phyloP scores from a whole-genome alignment of 2,113 vertebrate species.

The Caranx melampygus region DNA sequence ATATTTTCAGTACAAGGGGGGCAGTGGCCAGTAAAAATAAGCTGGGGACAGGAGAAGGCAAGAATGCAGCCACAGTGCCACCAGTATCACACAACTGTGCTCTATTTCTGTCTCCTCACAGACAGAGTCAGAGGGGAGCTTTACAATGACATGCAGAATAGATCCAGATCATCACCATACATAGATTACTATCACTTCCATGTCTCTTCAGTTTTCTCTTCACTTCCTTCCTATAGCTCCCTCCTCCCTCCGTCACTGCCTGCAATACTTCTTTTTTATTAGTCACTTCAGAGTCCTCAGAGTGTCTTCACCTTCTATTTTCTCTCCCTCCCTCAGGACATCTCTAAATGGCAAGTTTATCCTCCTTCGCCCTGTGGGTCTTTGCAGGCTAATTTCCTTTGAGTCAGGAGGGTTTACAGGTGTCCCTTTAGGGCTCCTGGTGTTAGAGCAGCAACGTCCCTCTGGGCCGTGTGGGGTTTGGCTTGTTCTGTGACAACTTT shows the following conservation, averaged over 20 bases:
- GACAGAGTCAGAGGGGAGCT: slow-evolving; percentile 3
- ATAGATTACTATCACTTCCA: background rate
- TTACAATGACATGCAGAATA: slow-evolving; percentile 40
- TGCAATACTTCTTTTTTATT: slow-evolving; percentile 42
- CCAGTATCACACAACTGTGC: slow-evolving; percentile 19
- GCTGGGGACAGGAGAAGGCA: slow-evolving; percentile 47
- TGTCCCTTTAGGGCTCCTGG: slow-evolving; percentile 54
- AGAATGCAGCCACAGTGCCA: slow-evolving; percentile 61
- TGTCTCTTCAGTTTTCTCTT: slow-evolving; percentile 2
- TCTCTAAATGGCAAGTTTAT: slow-evolving; percentile 61
- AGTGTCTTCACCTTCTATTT: slow-evolving; percentile 49
- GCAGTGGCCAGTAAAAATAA: slow-evolving; percentile 39
- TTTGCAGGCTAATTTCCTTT: slow-evolving; percentile 61
- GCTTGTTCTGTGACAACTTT: slow-evolving; percentile 55
- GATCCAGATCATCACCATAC: slow-evolving; percentile 9
- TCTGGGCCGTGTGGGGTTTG: slow-evolving; percentile 20
- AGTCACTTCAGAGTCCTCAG: slow-evolving; percentile 38
- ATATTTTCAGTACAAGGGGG: slow-evolving; percentile 61
- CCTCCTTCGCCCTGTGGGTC: slow-evolving; percentile 45
- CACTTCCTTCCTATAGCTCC: background rate
- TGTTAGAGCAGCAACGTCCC: slow-evolving; percentile 31
- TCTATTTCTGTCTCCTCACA: slow-evolving; percentile 53
- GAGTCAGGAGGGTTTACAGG: slow-evolving; percentile 59
- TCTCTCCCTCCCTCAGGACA: slow-evolving; percentile 46
- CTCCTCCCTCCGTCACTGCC: background rate